Evolutionary conservation across 2,888 invertebrate genomes (phyloP), one percentile per base, ranked within the genome.

Genomic region (Drosophila heteroneura): DNA sequence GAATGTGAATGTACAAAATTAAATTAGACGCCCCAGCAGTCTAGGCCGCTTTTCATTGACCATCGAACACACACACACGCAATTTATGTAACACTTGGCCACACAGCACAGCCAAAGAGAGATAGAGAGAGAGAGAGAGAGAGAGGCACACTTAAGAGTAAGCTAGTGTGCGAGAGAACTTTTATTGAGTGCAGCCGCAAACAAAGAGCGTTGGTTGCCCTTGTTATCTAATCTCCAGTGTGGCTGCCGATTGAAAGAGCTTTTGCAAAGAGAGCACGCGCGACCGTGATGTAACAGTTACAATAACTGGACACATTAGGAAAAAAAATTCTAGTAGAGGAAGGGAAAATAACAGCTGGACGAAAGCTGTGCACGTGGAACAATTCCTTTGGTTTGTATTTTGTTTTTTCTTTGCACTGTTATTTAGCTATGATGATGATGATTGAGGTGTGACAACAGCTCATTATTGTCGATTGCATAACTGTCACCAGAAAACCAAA

Each of bases 251-350:
- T 61, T 56, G n/a, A 60, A 16, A 47, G 16, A 47, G 76, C 77
- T 84, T 82, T 71, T 39, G 58, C 52, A 70, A 74, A 81, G 65
- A 74, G 88, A 72, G 88, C 82, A 77, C 82, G 81, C 85, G 79
- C 80, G 68, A 33, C 73, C 79, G 85, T 86, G 90, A 86, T 78
- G 90, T 86, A 90, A 90, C 70, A 79, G 57, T 64, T 74, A 57
- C 32, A 56, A 47, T 47, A 47, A 60, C 30, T 52, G 14, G 28
- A 10, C 37, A 47, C 33, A 37, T 28, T 39, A 30, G 28, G 39
- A 39, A 28, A 62, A 54, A 62, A 54, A 44, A 26, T 32, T 37
- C n/a, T 26, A 28, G 44, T 26, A 16, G 47, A 47, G 47, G 7
- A 26, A 37, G 26, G 28, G 2, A 9, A 22, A 14, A 35, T 14